These are phyloP conservation scores for Percopsis transmontana DNA, from an alignment of 2,113 vertebrate genomes.

Conservation along the genomic window DNA sequence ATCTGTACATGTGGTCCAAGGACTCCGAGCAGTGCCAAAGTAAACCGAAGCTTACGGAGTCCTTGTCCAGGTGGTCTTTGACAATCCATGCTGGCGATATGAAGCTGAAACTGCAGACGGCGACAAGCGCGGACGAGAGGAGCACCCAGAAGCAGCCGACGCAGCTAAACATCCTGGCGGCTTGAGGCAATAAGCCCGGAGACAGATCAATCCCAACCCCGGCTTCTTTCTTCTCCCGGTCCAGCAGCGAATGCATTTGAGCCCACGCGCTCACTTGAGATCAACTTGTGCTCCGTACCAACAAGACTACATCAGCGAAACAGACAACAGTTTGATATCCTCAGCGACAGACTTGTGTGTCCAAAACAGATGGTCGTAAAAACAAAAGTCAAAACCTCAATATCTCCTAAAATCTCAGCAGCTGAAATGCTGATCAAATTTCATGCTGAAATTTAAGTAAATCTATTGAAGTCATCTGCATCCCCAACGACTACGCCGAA, in stretches of 20 bases:
- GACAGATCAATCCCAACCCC: slow-evolving; percentile 73
- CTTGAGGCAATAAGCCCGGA: slow-evolving; percentile 73
- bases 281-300: slow-evolving; percentile 55
- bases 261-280: slow-evolving; percentile 56
- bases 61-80: slow-evolving; percentile 77
- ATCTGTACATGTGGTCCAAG: slow-evolving; percentile 78
- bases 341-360: slow-evolving; percentile 4
- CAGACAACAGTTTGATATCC: slow-evolving; percentile 16
- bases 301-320: slow-evolving; percentile 43
- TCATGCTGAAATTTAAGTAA: neutral
- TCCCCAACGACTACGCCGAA: slow-evolving; percentile 14
- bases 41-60: slow-evolving; percentile 84
- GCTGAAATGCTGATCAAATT: neutral
- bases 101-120: slow-evolving; percentile 85
- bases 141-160: slow-evolving; percentile 90
- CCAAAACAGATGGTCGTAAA: slow-evolving; percentile 46
- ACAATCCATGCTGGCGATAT: slow-evolving; percentile 89
- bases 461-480: slow-evolving; percentile 36
- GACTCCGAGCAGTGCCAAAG: slow-evolving; percentile 88
- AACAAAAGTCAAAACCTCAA: neutral
- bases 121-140: slow-evolving; percentile 84
- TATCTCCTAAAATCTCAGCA: slow-evolving; percentile 20
- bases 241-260: slow-evolving; percentile 84
- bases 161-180: slow-evolving; percentile 85
- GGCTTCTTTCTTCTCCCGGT: slow-evolving; percentile 78